Base-by-base conservation (phyloP, 2,113 vertebrate species). In the Rhinolophus sinicus region DNA sequence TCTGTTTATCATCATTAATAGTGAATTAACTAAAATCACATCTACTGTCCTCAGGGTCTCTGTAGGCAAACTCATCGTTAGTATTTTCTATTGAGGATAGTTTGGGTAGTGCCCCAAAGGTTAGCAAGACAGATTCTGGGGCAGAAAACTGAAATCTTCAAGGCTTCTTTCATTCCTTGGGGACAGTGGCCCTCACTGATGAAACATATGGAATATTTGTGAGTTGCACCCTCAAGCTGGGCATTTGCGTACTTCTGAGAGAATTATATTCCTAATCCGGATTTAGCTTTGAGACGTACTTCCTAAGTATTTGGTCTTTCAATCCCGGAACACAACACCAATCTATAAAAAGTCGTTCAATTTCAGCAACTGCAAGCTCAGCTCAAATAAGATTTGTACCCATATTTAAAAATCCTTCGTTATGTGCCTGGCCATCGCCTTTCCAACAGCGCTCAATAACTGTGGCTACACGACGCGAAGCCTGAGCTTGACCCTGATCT, bases 341-440 rank as follows among this genome's bases (percentile, higher is more conserved):
- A 76, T 38, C n/a, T 60, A 19, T 60, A 65, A 89, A 83, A 86
- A 92, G 75, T 69, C 70, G 88, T 86, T 76, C 65, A 40, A 67
- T 77, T 14, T 92, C 75, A 96, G 56, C 35, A 62, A n/a, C 73
- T 78, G 33, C 44, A 54, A 72, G 38, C 30, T 90, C 72, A 72
- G 38, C 30, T 90, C 72, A 83, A 70, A 86, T 85, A 94, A 78
- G 80, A 83, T 75, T 54, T 72, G 22, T 80, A 22, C 19, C 18
- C 19, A n/a, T 87, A 75, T 58, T 96, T 95, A 35, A 89, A 95
- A 92, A 88, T 84, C 44, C 81, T 24, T 90, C 35, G 11, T 80
- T 75, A 40, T 83, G n/a, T 44, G 28, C n/a, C 56, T 44, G 52
- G 15, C 33, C 75, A 33, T 58, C 28, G 76, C 47, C 18, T 54